phyloP scores from a whole-genome alignment of 2,113 vertebrate species.

The Pogona vitticeps region DNA sequence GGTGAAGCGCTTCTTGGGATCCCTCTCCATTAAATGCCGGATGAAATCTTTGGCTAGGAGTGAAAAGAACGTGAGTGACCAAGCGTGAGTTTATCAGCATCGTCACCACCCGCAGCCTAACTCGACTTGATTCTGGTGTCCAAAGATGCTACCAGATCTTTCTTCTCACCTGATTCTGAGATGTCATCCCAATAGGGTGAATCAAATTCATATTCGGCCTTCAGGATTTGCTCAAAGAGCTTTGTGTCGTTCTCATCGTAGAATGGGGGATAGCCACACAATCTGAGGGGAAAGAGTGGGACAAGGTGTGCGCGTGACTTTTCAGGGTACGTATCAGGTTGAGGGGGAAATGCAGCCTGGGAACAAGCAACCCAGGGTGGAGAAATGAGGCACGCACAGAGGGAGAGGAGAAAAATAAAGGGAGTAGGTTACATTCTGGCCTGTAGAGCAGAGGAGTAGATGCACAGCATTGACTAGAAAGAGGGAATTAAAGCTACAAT shows the following conservation, averaged over 20 bases:
- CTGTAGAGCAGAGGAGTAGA: background rate
- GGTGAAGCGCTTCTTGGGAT: slow-evolving; percentile 86
- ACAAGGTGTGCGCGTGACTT: slow-evolving; percentile 6
- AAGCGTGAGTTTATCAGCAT: background rate
- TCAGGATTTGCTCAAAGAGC: slow-evolving; percentile 96
- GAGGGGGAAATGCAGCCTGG: background rate
- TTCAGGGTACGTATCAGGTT: background rate
- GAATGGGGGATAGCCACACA: slow-evolving; percentile 97
- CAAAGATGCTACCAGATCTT: background rate
- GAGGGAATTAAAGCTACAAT: background rate
- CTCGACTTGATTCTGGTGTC: background rate
- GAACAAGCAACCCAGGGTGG: background rate
- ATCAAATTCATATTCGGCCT: slow-evolving; percentile 96
- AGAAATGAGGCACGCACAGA: background rate
- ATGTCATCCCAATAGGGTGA: slow-evolving; percentile 99
- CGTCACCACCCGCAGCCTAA: accelerated
- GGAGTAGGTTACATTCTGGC: background rate
- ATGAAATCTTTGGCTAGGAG: slow-evolving; percentile 95
- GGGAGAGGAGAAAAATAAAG: background rate
- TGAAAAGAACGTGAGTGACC: background rate
- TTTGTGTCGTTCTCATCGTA: slow-evolving; percentile 97
- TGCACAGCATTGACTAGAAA: background rate
- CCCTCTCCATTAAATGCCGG: slow-evolving; percentile 94
- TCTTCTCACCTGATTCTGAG: slow-evolving; percentile 90
- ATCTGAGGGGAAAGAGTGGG: slow-evolving; percentile 71